Evolutionary conservation across 2,888 invertebrate genomes (phyloP), one percentile per base, ranked within the genome.

Genomic region (Podotricha telesiphe): DNA sequence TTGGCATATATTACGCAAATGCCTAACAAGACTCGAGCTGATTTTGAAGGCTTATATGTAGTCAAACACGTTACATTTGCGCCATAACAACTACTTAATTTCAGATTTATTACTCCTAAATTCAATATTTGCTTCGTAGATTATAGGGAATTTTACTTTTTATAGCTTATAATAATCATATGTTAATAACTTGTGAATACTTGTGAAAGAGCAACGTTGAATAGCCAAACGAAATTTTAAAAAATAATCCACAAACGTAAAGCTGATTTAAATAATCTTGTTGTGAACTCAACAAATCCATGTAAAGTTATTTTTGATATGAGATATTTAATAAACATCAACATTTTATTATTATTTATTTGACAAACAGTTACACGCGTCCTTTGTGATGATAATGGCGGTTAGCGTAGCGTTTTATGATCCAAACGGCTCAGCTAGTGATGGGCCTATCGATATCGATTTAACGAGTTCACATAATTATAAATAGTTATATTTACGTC

Each of bases 301-400:
- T 76, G 77, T 76, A 76, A 78, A 81, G 81, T 85, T 86, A 86
- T 84, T 85, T 86, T 84, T 77, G 78, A 85, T 86, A 86, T 89
- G 88, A n/a, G n/a, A 88, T 90, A 89, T 90, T 92, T 91, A 91
- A 91, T 92, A 91, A 91, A 91, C 88, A 88, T 89, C 86, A 84
- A 86, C 84, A 80, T 87, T 91, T 91, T 91, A 91, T 91, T 91
- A 88, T 80, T 89, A 92, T 92, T 93, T 92, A 93, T 93, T 91
- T 91, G 92, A 93, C 92, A 92, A 92, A 92, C 91, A 93, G 92
- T 91, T 89, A 92, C 88, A 89, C 86, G 90, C 86, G 85, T 87
- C 91, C 84, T 91, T 93, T 93, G 91, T 91, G 89, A 91, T 91
- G 86, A 87, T 90, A 91, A 92, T 91, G 87, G 88, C 77, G 81